These are phyloP conservation scores for Onthophagus sagittarius DNA, from an alignment of 2,888 invertebrate genomes.

Conservation along the genomic window DNA sequence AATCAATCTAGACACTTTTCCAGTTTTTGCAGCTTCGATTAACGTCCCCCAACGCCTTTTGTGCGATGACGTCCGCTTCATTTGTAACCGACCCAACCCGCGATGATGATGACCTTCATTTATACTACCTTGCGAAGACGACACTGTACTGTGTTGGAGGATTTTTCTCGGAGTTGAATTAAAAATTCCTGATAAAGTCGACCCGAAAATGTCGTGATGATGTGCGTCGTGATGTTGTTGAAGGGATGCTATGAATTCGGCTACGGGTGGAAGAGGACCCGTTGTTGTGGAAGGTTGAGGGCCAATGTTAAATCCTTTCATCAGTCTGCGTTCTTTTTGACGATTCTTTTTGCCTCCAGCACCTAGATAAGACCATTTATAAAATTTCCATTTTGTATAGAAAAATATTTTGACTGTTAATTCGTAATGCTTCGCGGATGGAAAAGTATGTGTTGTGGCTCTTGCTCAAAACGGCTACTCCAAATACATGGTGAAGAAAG, in stretches of 20 bases:
- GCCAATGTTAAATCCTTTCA: conserved; percentile 92
- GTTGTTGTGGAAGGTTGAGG: conserved; percentile 62
- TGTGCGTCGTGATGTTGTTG: conserved; percentile 58
- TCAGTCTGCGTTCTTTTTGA: conserved; percentile 85
- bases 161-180: conserved; percentile 52
- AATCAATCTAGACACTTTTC: conserved; percentile 74
- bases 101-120: conserved; percentile 42
- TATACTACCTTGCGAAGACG: conserved; percentile 48
- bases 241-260: conserved; percentile 72
- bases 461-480: too few species aligned
- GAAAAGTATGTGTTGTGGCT: too few species aligned
- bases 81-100: conserved; percentile 42
- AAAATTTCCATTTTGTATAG: too few species aligned
- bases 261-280: conserved; percentile 66
- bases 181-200: conserved; percentile 68
- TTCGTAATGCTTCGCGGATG: too few species aligned
- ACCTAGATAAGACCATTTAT: too few species aligned
- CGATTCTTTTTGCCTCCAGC: conserved; percentile 91
- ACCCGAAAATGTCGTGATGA: conserved; percentile 61
- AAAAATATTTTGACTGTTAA: too few species aligned
- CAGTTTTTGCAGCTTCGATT: conserved; percentile 82
- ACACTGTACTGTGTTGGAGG: conserved; percentile 47
- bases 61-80: conserved; percentile 58
- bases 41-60: conserved; percentile 80
- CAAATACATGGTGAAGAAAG: too few species aligned